These are phyloP conservation scores for Ispidina lecontei DNA, from an alignment of 2,797 vertebrate genomes.

Conservation along the genomic window DNA sequence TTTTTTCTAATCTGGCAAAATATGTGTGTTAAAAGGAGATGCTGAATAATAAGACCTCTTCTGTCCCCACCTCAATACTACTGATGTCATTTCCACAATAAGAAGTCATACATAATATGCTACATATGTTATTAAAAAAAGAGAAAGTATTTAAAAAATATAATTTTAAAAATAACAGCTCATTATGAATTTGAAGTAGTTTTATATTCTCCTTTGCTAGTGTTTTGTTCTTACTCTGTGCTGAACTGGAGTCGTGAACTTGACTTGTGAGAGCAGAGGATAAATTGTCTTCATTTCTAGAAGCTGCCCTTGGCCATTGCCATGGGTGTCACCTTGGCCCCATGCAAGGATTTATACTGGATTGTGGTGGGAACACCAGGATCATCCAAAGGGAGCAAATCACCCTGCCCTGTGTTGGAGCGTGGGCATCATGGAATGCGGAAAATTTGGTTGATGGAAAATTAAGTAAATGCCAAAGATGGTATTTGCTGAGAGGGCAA, in stretches of 20 bases:
- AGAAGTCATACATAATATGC: background rate
- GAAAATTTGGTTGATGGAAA: background rate
- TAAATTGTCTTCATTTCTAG: background rate
- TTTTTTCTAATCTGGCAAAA: background rate
- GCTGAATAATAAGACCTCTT: background rate
- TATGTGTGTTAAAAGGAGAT: background rate
- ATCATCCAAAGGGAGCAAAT: background rate
- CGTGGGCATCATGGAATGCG: background rate
- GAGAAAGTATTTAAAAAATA: background rate
- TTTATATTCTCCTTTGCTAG: background rate
- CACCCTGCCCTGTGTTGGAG: background rate
- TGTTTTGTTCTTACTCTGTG: background rate
- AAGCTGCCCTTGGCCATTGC: fast-evolving
- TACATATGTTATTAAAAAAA: background rate
- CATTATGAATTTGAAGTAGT: background rate
- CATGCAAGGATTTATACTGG: fast-evolving
- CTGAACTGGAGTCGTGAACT: background rate
- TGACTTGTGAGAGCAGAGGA: background rate
- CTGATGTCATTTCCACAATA: background rate
- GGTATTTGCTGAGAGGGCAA: background rate
- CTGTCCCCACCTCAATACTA: background rate
- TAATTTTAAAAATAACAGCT: background rate
- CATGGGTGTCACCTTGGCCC: fast-evolving
- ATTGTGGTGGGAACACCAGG: background rate
- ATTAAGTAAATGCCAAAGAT: background rate